Percentiles rank a stretch among this genome's conserved stretches.
Evolutionary conservation across 2,113 vertebrate genomes (phyloP).

Genomic region (Ptyas mucosa): DNA sequence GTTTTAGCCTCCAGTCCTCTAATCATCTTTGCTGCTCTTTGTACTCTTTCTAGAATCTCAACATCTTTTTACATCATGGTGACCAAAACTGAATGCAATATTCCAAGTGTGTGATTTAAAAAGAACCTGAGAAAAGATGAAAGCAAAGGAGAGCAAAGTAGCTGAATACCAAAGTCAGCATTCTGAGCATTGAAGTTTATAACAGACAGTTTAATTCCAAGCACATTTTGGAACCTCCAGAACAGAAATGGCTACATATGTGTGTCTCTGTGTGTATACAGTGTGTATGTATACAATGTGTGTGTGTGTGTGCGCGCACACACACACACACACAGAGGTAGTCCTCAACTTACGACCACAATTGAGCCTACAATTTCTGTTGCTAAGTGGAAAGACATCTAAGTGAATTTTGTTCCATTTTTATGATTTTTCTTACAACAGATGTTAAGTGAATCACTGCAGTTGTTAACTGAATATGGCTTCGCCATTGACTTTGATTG

Average conservation of each 20-base stretch:
- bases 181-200: constrained; percentile 16
- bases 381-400: too few relatives aligned
- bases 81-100: too few relatives aligned
- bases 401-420: background rate
- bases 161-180: constrained; percentile 80
- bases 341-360: too few relatives aligned
- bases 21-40: too few relatives aligned
- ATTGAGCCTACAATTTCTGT: too few relatives aligned
- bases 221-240: constrained; percentile 81
- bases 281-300: too few relatives aligned
- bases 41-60: too few relatives aligned
- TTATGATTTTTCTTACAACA: background rate
- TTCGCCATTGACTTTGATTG: background rate
- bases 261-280: background rate
- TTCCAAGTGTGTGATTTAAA: background rate
- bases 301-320: too few relatives aligned
- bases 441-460: background rate
- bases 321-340: too few relatives aligned
- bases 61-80: too few relatives aligned
- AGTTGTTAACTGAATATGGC: background rate
- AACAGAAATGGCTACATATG: constrained; percentile 58
- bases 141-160: constrained; percentile 79
- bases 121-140: constrained; percentile 64
- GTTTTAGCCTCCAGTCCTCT: too few relatives aligned
- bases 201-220: constrained; percentile 79